Percentiles rank a stretch among this genome's conserved stretches.
phyloP scores from a whole-genome alignment of 2,888 invertebrate species.

The Nomada fabriciana region DNA sequence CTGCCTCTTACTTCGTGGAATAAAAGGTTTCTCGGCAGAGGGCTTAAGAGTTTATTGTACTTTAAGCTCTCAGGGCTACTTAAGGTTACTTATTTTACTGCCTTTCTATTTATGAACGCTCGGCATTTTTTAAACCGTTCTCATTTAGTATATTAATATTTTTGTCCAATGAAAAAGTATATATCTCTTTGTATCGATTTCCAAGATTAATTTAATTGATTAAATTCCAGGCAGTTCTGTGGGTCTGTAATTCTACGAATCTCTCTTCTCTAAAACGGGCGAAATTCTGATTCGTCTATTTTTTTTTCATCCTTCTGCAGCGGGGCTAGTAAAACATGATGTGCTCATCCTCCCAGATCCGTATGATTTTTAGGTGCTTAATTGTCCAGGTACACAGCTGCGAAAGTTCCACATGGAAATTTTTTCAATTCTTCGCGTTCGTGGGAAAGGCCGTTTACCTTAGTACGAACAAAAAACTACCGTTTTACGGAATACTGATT shows the following conservation, averaged over 20 bases:
- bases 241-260: not conserved
- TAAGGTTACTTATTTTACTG: too few relatives aligned
- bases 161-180: too few relatives aligned
- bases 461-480: not conserved
- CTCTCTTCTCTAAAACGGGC: not conserved
- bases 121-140: not conserved
- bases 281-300: not conserved
- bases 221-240: not conserved
- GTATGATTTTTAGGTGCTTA: not conserved
- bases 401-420: too few relatives aligned
- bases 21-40: not conserved
- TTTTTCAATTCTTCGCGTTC: not conserved
- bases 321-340: not conserved
- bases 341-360: not conserved
- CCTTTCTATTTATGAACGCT: not conserved
- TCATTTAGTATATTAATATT: too few relatives aligned
- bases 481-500: not conserved
- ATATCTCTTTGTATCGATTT: not conserved
- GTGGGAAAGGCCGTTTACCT: not conserved
- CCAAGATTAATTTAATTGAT: not conserved
- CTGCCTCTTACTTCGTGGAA: too few relatives aligned
- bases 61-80: conserved; percentile 1
- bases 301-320: not conserved
- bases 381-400: not conserved
- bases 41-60: not conserved